phyloP scores from a whole-genome alignment of 2,888 invertebrate genomes.

The Troides oblongomaculatus region DNA sequence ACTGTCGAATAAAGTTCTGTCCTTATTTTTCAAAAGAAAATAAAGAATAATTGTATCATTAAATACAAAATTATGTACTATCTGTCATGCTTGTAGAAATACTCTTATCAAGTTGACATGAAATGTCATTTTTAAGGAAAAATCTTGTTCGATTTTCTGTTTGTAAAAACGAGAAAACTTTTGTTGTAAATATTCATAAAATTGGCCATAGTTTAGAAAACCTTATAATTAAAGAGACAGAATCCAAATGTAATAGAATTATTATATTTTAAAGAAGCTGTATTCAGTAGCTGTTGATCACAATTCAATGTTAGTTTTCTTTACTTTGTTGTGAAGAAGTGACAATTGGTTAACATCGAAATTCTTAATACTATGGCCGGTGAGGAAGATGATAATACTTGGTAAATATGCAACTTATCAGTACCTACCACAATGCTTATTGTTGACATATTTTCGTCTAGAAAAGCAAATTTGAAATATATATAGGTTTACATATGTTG shows the following conservation, averaged over 20 bases:
- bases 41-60: background rate
- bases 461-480: background rate
- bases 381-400: conserved; percentile 82
- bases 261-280: background rate
- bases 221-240: background rate
- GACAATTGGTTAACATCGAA: background rate
- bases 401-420: conserved; percentile 63
- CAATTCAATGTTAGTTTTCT: conserved; percentile 1
- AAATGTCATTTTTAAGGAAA: conserved; percentile 6
- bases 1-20: too few relatives aligned
- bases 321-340: conserved; percentile 5
- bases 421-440: conserved; percentile 11
- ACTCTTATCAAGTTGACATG: conserved; percentile 4
- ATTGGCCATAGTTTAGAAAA: background rate
- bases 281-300: conserved; percentile 3
- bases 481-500: background rate
- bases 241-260: background rate
- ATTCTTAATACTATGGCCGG: conserved; percentile 69
- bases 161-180: conserved; percentile 11
- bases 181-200: background rate
- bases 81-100: background rate
- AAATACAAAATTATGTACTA: background rate
- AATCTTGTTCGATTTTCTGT: conserved; percentile 8
- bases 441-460: background rate
- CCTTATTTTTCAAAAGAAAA: background rate